Evolutionary conservation across 1,140 invertebrate species (phyloP).

Genomic region (Calosoma granatense): DNA sequence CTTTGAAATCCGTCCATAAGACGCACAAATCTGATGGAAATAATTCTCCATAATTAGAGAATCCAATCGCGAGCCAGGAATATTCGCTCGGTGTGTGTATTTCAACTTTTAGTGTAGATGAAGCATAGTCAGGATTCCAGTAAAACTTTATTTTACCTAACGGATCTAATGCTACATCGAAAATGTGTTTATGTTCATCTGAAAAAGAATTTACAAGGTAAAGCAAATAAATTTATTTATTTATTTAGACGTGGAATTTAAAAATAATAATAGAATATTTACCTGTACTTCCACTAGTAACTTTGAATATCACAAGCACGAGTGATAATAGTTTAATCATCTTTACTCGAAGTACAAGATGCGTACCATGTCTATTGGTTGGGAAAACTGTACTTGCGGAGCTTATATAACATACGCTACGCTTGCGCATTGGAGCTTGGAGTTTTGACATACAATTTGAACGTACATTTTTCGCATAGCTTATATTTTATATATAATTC

Average conservation of each 20-base stretch:
- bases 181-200: background rate
- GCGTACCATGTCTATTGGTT: no score
- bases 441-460: no score
- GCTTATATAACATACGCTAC: no score
- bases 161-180: background rate
- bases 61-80: slow-evolving; percentile 79
- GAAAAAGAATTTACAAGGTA: background rate
- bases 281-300: background rate
- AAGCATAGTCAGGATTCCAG: slow-evolving; percentile 35
- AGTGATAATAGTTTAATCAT: background rate
- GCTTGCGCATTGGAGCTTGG: no score
- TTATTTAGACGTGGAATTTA: no score
- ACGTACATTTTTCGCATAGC: no score
- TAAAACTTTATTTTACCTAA: slow-evolving; percentile 20
- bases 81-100: slow-evolving; percentile 38
- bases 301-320: background rate
- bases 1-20: slow-evolving; percentile 61
- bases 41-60: slow-evolving; percentile 77
- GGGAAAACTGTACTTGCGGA: no score
- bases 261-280: background rate
- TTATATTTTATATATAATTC: no score
- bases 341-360: no score
- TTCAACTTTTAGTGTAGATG: slow-evolving; percentile 36
- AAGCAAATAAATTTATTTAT: no score
- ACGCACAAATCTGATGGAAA: slow-evolving; percentile 77